Conservation (phyloP, 2,797 vertebrate species). For the Austrolebias charrua region DNA sequence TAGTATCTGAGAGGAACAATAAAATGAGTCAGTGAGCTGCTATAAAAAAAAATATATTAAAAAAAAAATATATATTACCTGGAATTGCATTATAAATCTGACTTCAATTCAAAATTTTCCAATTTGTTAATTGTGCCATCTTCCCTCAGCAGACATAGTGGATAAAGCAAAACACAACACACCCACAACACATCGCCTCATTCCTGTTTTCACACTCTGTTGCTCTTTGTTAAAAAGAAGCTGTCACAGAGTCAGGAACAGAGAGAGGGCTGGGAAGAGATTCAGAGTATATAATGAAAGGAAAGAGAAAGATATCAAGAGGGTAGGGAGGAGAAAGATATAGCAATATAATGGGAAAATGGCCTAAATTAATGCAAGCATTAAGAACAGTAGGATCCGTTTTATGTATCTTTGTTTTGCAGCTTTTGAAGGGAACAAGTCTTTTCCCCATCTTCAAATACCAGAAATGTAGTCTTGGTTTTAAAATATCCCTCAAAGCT, state of each 20-base stretch:
- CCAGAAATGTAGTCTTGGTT: not conserved
- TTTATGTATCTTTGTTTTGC: not conserved
- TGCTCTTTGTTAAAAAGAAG: conserved; percentile 61
- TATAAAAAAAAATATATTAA: not conserved
- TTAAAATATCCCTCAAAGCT: not conserved
- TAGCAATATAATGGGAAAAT: conserved; percentile 20
- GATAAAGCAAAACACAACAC: conserved; percentile 47
- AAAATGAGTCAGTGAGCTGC: too few species aligned
- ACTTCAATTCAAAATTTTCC: conserved; percentile 28
- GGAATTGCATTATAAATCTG: conserved; percentile 22
- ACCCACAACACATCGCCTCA: conserved; percentile 40
- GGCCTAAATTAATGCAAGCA: conserved; percentile 17
- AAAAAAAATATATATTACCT: not conserved
- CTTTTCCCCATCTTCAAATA: not conserved
- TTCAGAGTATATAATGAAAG: conserved; percentile 25
- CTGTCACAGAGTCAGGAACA: conserved; percentile 46
- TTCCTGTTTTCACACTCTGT: conserved; percentile 66
- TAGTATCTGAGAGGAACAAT: not conserved
- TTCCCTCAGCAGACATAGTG: conserved; percentile 31
- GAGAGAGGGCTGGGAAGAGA: not conserved
- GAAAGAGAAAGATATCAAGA: conserved; percentile 42
- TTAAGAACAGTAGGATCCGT: not conserved
- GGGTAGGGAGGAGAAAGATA: conserved; percentile 18
- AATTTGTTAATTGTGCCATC: conserved; percentile 45
- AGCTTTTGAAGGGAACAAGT: not conserved